phyloP scores from a whole-genome alignment of 92 coral and sea anemone genomes.

The Virgularia gustaviana region DNA sequence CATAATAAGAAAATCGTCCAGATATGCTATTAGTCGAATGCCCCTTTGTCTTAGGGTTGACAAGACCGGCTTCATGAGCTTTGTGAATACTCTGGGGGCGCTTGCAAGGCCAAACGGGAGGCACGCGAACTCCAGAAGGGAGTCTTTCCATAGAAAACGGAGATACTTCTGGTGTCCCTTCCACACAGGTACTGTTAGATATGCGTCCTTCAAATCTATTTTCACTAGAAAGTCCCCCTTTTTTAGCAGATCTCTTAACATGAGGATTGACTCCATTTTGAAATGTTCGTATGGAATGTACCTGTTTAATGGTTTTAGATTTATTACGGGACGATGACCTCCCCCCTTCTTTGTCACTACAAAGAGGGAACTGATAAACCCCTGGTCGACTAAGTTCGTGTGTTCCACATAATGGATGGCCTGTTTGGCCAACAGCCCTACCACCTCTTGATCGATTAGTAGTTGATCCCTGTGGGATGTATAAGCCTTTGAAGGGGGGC shows the following conservation, averaged over 20 bases:
- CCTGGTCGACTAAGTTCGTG: too few relatives aligned
- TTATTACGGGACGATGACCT: constrained; percentile 51
- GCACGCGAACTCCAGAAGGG: constrained; percentile 38
- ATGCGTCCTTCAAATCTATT: constrained; percentile 15
- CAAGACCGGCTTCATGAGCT: constrained; percentile 31
- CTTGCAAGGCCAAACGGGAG: constrained; percentile 43
- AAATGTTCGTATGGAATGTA: constrained; percentile 58
- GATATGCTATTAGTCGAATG: constrained; percentile 46
- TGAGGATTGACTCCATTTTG: constrained; percentile 59
- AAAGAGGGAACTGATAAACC: constrained; percentile 49
- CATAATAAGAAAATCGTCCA: constrained; percentile 60
- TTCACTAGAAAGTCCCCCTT: constrained; percentile 42
- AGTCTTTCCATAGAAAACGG: constrained; percentile 32
- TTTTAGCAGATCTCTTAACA: constrained; percentile 52
- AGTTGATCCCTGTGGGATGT: constrained; percentile 35
- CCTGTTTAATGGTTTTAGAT: constrained; percentile 48
- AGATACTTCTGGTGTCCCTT: constrained; percentile 42
- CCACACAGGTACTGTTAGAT: constrained; percentile 36
- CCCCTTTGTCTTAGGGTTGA: constrained; percentile 6
- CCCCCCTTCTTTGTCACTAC: constrained; percentile 64
- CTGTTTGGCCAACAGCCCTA: constrained; percentile 45
- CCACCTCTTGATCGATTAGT: constrained; percentile 58
- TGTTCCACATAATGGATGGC: constrained; percentile 60
- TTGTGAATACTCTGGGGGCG: constrained; percentile 46
- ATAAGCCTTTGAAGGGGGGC: constrained; percentile 2